These are phyloP conservation scores for Pampusana beccarii DNA, from an alignment of 2,113 vertebrate species.

Conservation along the genomic window DNA sequence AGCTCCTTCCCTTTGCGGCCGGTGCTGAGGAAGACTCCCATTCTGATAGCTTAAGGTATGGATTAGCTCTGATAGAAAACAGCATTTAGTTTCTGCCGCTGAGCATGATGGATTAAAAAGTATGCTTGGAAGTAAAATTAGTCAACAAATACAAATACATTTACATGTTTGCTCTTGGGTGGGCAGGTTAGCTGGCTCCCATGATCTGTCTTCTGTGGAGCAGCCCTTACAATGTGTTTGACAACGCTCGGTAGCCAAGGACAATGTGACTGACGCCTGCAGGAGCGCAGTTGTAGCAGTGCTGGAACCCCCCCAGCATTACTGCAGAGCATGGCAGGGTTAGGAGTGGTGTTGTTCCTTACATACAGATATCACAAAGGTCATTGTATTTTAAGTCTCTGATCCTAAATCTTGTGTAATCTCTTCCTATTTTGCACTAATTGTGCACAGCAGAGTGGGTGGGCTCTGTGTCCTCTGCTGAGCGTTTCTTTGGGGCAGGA, in stretches of 20 bases:
- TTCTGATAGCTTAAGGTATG: background rate
- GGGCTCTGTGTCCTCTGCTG: background rate
- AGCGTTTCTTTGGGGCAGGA: background rate
- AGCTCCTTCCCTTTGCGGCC: background rate
- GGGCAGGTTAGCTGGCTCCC: background rate
- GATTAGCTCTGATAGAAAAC: background rate
- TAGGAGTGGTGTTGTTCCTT: background rate
- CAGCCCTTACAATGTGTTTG: background rate
- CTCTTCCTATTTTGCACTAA: background rate
- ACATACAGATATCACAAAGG: background rate
- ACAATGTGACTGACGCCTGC: accelerated
- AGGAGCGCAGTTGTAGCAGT: accelerated
- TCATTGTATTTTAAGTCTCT: background rate
- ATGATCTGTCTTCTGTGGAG: background rate
- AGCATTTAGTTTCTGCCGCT: background rate
- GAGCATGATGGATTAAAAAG: background rate
- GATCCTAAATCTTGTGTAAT: background rate
- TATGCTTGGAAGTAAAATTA: background rate
- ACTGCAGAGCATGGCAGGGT: background rate
- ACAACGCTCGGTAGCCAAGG: background rate
- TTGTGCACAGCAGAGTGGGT: background rate
- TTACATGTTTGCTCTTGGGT: background rate
- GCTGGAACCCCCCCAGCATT: no score
- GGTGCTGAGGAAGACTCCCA: background rate
- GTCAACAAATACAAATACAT: background rate